phyloP scores from a whole-genome alignment of 2,888 invertebrate species.

The Caenorhabditis plicata region DNA sequence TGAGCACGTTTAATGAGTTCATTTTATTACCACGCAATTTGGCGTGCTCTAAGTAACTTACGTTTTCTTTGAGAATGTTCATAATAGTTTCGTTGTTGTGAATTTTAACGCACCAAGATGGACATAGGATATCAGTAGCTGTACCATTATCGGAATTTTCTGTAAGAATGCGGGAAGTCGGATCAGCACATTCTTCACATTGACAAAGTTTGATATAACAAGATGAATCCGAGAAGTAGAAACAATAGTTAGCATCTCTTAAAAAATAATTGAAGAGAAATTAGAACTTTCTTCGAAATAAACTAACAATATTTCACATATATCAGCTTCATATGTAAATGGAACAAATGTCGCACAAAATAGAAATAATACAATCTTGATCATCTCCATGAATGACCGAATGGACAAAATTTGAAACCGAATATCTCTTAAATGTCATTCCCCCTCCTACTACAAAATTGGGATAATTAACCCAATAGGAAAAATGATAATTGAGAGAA shows the following conservation, averaged over 20 bases:
- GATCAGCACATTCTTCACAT: conserved; percentile 19
- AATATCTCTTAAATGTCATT: neutral
- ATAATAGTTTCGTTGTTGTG: conserved; percentile 17
- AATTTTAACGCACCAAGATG: conserved; percentile 24
- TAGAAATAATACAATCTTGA: too few species aligned
- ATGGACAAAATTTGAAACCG: neutral
- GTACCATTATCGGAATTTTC: conserved; percentile 1
- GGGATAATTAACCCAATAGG: too few species aligned
- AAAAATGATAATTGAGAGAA: too few species aligned
- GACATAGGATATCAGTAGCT: too few species aligned
- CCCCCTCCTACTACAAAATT: too few species aligned
- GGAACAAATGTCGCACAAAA: neutral
- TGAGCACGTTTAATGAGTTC: too few species aligned
- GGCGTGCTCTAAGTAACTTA: neutral
- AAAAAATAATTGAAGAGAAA: conserved; percentile 1
- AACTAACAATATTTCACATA: conserved; percentile 22
- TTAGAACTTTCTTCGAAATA: neutral
- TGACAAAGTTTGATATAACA: conserved; percentile 36
- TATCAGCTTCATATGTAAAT: conserved; percentile 4
- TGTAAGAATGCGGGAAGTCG: neutral
- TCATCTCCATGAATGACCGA: neutral
- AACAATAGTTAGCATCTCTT: conserved; percentile 40
- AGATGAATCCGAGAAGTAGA: conserved; percentile 34
- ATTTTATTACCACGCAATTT: neutral
- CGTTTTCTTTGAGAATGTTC: conserved; percentile 9